Conservation (phyloP, 2,888 invertebrate genomes). For the Ellobium chinense region DNA sequence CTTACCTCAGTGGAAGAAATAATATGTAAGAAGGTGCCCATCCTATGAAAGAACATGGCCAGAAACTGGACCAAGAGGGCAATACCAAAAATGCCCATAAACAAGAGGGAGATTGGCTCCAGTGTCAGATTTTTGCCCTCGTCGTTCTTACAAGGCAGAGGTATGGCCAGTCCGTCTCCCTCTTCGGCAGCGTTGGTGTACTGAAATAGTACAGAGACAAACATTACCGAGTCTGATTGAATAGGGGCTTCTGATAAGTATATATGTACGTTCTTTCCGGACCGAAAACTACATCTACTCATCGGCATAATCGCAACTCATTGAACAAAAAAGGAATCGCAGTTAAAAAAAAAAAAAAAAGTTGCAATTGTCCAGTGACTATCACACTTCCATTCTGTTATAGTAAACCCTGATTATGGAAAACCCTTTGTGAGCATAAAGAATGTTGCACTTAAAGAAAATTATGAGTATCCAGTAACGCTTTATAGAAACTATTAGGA, state of each 20-base stretch:
- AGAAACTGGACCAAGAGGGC: constrained; percentile 97
- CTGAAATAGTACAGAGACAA: constrained; percentile 81
- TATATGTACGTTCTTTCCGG: constrained; percentile 94
- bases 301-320: not conserved
- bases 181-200: constrained; percentile 83
- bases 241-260: constrained; percentile 95
- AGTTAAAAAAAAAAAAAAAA: too few relatives aligned
- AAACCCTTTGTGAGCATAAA: too few relatives aligned
- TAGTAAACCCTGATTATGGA: too few relatives aligned
- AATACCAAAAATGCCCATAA: constrained; percentile 97
- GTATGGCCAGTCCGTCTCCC: constrained; percentile 61
- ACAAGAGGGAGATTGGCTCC: constrained; percentile 84
- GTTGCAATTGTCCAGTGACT: too few relatives aligned
- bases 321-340: not conserved
- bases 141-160: constrained; percentile 56
- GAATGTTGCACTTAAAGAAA: too few relatives aligned
- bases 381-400: too few relatives aligned
- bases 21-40: constrained; percentile 97
- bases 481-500: too few relatives aligned
- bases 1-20: constrained; percentile 91
- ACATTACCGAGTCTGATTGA: too few relatives aligned
- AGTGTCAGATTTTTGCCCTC: constrained; percentile 56
- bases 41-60: constrained; percentile 96
- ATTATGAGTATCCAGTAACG: too few relatives aligned
- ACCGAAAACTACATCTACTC: constrained; percentile 96